Percentiles rank a stretch among this genome's conserved stretches.
Evolutionary conservation across 2,888 invertebrate species (phyloP).

Genomic region (Labia minor): DNA sequence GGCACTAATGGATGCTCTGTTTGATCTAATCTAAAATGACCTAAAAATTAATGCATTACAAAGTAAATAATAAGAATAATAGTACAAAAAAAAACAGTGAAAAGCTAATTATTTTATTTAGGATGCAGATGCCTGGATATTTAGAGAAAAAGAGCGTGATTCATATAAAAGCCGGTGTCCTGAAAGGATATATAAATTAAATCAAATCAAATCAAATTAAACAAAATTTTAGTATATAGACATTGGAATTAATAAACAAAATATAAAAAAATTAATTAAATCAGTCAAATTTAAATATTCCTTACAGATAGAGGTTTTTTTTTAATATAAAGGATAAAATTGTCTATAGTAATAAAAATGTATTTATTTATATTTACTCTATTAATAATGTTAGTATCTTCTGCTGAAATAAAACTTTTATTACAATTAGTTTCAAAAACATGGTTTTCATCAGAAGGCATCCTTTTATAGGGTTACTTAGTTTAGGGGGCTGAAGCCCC

Average conservation of each 20-base stretch:
- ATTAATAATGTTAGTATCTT: too few species aligned
- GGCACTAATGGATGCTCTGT: not conserved
- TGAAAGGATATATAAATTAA: not conserved
- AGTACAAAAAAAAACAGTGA: not conserved
- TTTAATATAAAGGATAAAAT: too few species aligned
- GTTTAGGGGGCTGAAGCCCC: too few species aligned
- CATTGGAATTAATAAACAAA: not conserved
- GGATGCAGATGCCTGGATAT: conserved; percentile 1
- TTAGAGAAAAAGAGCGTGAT: conserved; percentile 3
- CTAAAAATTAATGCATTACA: not conserved
- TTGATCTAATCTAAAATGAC: not conserved
- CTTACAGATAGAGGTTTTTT: too few species aligned
- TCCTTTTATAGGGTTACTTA: too few species aligned
- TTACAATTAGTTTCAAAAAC: too few species aligned
- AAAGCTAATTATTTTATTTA: not conserved
- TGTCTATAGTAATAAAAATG: too few species aligned
- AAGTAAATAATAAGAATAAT: not conserved
- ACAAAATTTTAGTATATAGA: too few species aligned
- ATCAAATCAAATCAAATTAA: too few species aligned
- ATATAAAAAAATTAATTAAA: conserved; percentile 1
- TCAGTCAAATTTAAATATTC: not conserved
- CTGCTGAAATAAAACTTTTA: too few species aligned
- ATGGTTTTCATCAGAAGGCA: too few species aligned
- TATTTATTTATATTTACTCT: too few species aligned
- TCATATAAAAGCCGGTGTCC: not conserved